phyloP scores from a whole-genome alignment of 2,113 vertebrate genomes.

The Epinephelus fuscoguttatus region DNA sequence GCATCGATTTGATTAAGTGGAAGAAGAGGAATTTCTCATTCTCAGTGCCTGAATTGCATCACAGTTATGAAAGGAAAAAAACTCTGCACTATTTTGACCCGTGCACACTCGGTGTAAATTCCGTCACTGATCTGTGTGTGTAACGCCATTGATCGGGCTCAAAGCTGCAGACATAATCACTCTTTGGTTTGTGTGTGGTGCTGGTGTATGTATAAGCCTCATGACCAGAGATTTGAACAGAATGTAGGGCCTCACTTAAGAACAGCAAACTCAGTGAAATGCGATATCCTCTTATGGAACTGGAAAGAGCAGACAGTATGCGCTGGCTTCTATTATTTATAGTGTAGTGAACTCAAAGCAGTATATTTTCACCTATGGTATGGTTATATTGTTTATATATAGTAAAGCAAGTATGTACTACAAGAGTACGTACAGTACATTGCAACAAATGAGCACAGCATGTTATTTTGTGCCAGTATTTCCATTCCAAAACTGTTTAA shows the following conservation, averaged over 20 bases:
- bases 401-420: background rate
- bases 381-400: background rate
- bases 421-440: background rate
- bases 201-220: conserved; percentile 36
- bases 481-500: background rate
- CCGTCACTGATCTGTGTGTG: conserved; percentile 15
- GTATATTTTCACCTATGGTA: background rate
- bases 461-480: background rate
- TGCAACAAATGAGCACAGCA: background rate
- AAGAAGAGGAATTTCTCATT: background rate
- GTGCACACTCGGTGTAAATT: background rate
- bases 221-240: conserved; percentile 70
- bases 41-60: conserved; percentile 4
- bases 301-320: conserved; percentile 17
- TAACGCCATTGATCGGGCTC: conserved; percentile 45
- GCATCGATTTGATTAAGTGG: conserved; percentile 11
- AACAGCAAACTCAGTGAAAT: conserved; percentile 63
- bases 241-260: conserved; percentile 41
- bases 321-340: conserved; percentile 55
- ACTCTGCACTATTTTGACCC: background rate
- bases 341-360: conserved; percentile 20
- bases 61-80: conserved; percentile 2
- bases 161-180: conserved; percentile 49
- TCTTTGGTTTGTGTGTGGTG: conserved; percentile 22
- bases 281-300: conserved; percentile 62